These are phyloP conservation scores for Psilopsiagon aurifrons DNA, from an alignment of 2,113 vertebrate species.

Conservation along the genomic window DNA sequence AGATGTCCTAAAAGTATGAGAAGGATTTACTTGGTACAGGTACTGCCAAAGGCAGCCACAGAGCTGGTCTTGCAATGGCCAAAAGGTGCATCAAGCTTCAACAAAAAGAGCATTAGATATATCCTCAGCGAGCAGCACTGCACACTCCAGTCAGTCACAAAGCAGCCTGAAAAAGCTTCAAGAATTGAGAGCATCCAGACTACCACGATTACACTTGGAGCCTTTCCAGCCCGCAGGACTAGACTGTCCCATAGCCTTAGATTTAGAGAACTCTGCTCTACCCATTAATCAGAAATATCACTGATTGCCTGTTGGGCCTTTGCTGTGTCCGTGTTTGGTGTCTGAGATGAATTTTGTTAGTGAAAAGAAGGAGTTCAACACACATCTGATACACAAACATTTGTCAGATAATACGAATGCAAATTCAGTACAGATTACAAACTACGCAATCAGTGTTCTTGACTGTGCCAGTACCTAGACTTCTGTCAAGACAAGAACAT, in stretches of 20 bases:
- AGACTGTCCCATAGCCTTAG: background rate
- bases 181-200: background rate
- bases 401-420: background rate
- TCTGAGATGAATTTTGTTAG: background rate
- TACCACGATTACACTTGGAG: background rate
- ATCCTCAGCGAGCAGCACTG: conserved; percentile 19
- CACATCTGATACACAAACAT: background rate
- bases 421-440: background rate
- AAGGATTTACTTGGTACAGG: conserved; percentile 2
- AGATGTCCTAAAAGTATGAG: conserved; percentile 17
- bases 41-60: conserved; percentile 55
- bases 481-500: background rate
- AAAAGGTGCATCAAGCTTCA: conserved; percentile 31
- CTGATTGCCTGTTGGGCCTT: background rate
- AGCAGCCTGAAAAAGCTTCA: conserved; percentile 7
- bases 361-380: background rate
- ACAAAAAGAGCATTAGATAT: conserved; percentile 16
- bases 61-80: conserved; percentile 44
- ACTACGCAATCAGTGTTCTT: background rate
- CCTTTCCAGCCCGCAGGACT: background rate
- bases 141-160: background rate
- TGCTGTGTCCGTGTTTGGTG: background rate
- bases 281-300: background rate
- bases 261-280: background rate
- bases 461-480: background rate